Base-by-base conservation (phyloP, 2,113 vertebrate species). In the Camelus bactrianus region DNA sequence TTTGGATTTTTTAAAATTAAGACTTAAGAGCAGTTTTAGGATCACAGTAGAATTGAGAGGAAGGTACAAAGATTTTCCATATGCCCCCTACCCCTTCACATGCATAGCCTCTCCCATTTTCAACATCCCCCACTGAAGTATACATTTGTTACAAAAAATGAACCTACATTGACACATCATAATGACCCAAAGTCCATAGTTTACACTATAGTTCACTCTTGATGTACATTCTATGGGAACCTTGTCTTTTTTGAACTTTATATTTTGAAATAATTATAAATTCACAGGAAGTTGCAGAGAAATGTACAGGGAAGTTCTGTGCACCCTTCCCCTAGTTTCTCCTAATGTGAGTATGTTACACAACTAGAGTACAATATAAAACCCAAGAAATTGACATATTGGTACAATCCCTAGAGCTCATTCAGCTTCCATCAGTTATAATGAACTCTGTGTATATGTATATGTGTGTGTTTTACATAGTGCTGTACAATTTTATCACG, bases 191-290 rank as follows among this genome's bases (percentile, higher is more conserved):
- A 92, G 19, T 67, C 32, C 58, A 75, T 58, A 28, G 38, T 82
- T 67, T 67, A 75, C 30, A 32, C 19, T 87, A 50, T 38, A 1
- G 0, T 72, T 81, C 30, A 87, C 35, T 65, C 35, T 58, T 79
- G 15, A 20, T 60, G 42, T 62, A 5, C 14, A 26, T 79, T 79
- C 64, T 70, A 35, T 70, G 30, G 28, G 28, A 8, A 65, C 9
- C 17, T 81, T 67, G 15, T 65, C 42, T 76, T 92, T 89, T 76
- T 19, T 64, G 13, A 91, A 69, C 2, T 54, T 79, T 56, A 12
- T 67, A n/a, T n/a, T 92, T 91, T 93, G 8, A 83, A 93, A 80
- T 75, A 83, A 72, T 38, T 93, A 56, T 42, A 73, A 17, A 58
- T 52, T 96, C 13, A 70, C 0, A 81, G 17, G 17, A n/a, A 60